Conservation (phyloP, 2,797 vertebrate species). For the Sciurus carolinensis region DNA sequence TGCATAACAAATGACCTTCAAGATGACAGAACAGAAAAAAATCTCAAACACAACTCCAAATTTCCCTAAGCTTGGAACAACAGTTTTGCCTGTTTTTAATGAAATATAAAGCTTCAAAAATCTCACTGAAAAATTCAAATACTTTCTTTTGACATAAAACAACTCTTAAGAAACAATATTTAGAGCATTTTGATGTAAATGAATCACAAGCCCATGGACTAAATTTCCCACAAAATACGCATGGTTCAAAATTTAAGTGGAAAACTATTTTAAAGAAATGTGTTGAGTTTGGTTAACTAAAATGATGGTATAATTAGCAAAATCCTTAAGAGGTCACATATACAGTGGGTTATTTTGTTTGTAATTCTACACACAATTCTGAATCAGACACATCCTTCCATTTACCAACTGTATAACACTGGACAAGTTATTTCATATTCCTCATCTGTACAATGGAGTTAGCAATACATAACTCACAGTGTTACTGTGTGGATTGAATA, state of each 20-base stretch:
- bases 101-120: constrained; percentile 74
- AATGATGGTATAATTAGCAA: constrained; percentile 66
- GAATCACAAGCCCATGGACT: constrained; percentile 69
- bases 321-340: constrained; percentile 57
- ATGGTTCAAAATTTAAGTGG: constrained; percentile 70
- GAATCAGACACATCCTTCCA: neutral
- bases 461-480: neutral
- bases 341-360: constrained; percentile 40
- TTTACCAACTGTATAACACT: constrained; percentile 17
- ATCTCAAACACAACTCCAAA: constrained; percentile 34
- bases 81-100: constrained; percentile 76
- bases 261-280: constrained; percentile 72
- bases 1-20: constrained; percentile 62
- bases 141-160: constrained; percentile 76
- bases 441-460: neutral
- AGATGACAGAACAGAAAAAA: constrained; percentile 18
- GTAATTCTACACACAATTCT: constrained; percentile 37
- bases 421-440: constrained; percentile 45
- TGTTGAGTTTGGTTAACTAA: constrained; percentile 68
- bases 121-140: constrained; percentile 78
- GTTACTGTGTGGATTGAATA: neutral
- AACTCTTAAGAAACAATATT: constrained; percentile 68
- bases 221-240: constrained; percentile 76
- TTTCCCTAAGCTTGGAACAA: constrained; percentile 43
- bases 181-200: constrained; percentile 72